A percentile compares a stretch with the other conserved stretches of the same genome.
phyloP scores from a whole-genome alignment of 2,113 vertebrate species.

The Centropristis striata region DNA sequence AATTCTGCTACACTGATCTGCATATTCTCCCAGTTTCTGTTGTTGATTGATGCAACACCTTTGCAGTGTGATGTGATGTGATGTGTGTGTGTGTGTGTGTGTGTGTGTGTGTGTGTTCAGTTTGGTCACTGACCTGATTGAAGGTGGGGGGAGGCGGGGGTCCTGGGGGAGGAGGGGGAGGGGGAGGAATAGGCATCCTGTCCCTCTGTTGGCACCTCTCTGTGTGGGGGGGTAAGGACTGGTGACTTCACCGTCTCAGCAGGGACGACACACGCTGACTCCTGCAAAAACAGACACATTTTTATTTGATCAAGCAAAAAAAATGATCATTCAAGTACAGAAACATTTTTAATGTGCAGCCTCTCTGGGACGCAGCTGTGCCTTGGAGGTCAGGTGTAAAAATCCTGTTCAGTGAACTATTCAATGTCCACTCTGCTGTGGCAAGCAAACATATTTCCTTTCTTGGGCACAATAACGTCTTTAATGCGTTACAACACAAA shows the following conservation, averaged over 20 bases:
- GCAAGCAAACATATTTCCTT: no score
- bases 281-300: conserved; percentile 41
- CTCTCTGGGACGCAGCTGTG: neutral
- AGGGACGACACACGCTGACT: conserved; percentile 46
- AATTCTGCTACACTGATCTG: neutral
- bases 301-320: accelerated
- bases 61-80: neutral
- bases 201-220: conserved; percentile 73
- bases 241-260: conserved; percentile 51
- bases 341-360: no score
- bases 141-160: conserved; percentile 93
- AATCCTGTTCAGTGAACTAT: no score
- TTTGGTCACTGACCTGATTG: conserved; percentile 84
- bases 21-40: no score
- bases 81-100: no score
- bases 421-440: no score
- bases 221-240: conserved; percentile 24
- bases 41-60: neutral
- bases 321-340: neutral
- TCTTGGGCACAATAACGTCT: no score
- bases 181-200: conserved; percentile 95
- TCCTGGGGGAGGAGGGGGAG: conserved; percentile 90
- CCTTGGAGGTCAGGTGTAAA: neutral
- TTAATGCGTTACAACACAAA: no score
- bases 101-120: no score